Evolutionary conservation across 2,888 invertebrate genomes (phyloP), one percentile per base, ranked within the genome.

Genomic region (Drosophila subquinaria): DNA sequence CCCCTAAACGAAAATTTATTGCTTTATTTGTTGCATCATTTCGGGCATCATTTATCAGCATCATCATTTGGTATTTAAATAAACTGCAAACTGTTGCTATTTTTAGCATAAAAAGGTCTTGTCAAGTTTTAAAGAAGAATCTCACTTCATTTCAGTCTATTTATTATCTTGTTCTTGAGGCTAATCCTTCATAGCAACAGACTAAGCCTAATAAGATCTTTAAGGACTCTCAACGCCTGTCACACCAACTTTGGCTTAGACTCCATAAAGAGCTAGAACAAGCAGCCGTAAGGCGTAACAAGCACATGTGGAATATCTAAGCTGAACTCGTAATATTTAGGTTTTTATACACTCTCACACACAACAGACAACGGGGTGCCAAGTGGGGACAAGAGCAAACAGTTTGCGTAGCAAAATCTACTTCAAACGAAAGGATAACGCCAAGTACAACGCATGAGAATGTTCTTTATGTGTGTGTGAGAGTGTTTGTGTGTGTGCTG

Each of bases 381-480:
- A 50, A 45, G 52, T 5, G 47, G 23, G 42, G 52, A 47, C 55
- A 45, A 51, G 68, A 40, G 53, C 50, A 50, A 55, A 64, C 64
- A 68, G 33, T 71, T 73, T 77, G 72, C 52, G 57, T 40, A 69
- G 61, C 33, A 66, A 79, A 69, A 70, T 61, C 64, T 55, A 45
- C 69, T 72, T 73, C 66, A 72, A 59, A 68, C 66, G 74, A 80
- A 80, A 78, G 84, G 80, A 84, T 87, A 81, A 81, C 62, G 60
- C 70, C 63, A 57, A 65, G 56, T 45, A 65, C 48, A 63, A 59
- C 20, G 45, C 56, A 42, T 55, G 50, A 59, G 50, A 61, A 55
- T 53, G 42, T 48, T 6, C 47, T 59, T 36, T 15, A 36, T n/a
- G 4, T 30, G 13, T 36, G 3, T 11, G 38, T 30, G 43, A 40